These are phyloP conservation scores for Petrolisthes manimaculis DNA, from an alignment of 2,888 invertebrate species.

Conservation along the genomic window DNA sequence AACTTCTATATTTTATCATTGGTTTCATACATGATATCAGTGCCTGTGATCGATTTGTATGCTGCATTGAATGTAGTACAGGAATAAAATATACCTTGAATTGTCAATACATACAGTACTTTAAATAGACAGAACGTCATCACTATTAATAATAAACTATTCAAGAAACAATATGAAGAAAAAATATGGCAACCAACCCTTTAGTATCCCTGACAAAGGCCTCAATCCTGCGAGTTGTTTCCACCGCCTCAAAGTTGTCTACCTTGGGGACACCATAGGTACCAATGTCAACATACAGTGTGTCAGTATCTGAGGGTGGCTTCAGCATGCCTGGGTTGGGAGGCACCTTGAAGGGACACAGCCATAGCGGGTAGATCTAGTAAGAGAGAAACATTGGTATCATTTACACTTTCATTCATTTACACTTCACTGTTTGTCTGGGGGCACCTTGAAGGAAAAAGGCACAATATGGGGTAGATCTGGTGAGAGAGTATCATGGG, in stretches of 20 bases:
- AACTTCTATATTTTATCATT: no score
- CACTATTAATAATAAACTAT: neutral
- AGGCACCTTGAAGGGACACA: slow-evolving; percentile 83
- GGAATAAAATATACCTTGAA: neutral
- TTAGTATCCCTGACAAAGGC: slow-evolving; percentile 78
- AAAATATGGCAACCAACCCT: slow-evolving; percentile 72
- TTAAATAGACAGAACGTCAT: no score
- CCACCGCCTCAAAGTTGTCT: slow-evolving; percentile 75
- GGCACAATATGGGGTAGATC: no score
- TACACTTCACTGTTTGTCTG: no score
- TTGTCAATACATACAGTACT: neutral
- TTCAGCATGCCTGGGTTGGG: slow-evolving; percentile 80
- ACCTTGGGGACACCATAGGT: slow-evolving; percentile 83
- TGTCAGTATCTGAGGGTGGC: slow-evolving; percentile 72
- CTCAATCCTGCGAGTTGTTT: slow-evolving; percentile 79
- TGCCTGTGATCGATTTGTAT: no score
- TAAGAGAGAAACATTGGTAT: no score
- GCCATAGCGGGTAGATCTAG: slow-evolving; percentile 85
- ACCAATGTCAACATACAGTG: slow-evolving; percentile 85
- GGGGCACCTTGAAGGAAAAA: no score
- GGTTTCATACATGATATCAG: no score
- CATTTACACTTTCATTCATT: no score
- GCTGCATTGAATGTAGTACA: no score
- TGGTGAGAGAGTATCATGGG: no score
- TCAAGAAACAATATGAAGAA: neutral